phyloP scores from a whole-genome alignment of 2,888 invertebrate species.

The Drosophila paramelanica region DNA sequence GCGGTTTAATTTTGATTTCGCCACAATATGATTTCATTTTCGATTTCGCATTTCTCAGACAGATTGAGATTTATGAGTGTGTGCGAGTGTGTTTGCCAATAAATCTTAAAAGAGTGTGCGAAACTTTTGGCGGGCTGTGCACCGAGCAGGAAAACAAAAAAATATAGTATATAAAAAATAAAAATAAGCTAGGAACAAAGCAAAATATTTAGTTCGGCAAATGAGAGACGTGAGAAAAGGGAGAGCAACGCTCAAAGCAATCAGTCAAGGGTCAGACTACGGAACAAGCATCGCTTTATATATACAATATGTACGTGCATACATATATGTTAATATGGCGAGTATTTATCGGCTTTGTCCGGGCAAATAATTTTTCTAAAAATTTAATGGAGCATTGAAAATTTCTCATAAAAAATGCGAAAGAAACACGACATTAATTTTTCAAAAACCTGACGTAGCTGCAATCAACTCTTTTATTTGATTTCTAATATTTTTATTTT shows the following conservation, averaged over 20 bases:
- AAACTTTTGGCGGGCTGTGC: slow-evolving; percentile 50
- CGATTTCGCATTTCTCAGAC: slow-evolving; percentile 46
- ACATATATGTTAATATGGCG: no score
- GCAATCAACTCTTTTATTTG: no score
- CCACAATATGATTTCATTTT: slow-evolving; percentile 61
- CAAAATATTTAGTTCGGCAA: not conserved
- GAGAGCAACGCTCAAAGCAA: not conserved
- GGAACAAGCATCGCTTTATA: not conserved
- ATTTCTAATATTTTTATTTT: no score
- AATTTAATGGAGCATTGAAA: no score
- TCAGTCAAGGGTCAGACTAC: slow-evolving; percentile 11
- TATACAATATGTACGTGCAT: no score
- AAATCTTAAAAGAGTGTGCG: slow-evolving; percentile 52
- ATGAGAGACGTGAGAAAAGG: slow-evolving; percentile 2
- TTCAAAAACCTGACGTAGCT: no score
- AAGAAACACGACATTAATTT: no score
- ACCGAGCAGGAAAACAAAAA: slow-evolving; percentile 41
- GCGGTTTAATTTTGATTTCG: slow-evolving; percentile 68
- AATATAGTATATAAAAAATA: not conserved
- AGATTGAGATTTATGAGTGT: slow-evolving; percentile 73
- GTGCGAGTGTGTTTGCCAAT: slow-evolving; percentile 46
- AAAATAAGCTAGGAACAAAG: not conserved
- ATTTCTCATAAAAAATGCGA: no score
- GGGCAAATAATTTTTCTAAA: no score
- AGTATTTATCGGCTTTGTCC: no score